Evolutionary conservation across 1,140 invertebrate species (phyloP), one percentile per base, ranked within the genome.

Genomic region (Drosophila kohkoa): DNA sequence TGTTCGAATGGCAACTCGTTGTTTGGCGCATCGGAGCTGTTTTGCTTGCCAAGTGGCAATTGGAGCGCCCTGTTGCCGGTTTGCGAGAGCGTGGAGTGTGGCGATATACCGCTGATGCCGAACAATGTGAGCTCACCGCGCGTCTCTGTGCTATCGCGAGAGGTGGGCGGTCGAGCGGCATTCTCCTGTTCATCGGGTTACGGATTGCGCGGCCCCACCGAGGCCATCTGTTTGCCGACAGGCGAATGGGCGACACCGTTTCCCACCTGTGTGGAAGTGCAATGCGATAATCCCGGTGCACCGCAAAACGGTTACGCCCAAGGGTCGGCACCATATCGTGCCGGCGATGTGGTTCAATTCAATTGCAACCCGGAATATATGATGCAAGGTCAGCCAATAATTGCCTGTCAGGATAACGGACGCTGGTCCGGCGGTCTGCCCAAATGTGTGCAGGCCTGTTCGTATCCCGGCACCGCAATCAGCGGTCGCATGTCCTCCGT

Each of bases 281-380:
- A 95, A 75, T 97, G 96, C 88, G 95, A 94, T 70, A 94, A 94
- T 75, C 96, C 96, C 0, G 94, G 94, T 15, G 93, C 94, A 5
- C 96, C 96, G 3, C 94, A 95, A 54, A 96, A 97, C 81, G 96
- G 96, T 30, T 96, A 96, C 92, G 94, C 96, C 60, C 95, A 95
- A 82, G 96, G 96, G 28, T 94, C 93, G 63, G 95, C 94, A 49
- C 95, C 95, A 11, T 97, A 96, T 92, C 94, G 96, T 82, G 96
- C 96, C 16, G 96, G 97, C 11, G 96, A 98, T 91, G 95, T 97
- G 16, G 94, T 97, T 13, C 96, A 97, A 89, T 97, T 97, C 93
- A 96, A 96, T 91, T 98, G 97, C 93, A 95, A 97, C 93, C 95
- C 96, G 48, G 96, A 97, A 65, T 97, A 95, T 93, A 97, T 98